These are phyloP conservation scores for Podabrus alpinus DNA, from an alignment of 2,888 invertebrate genomes.

Conservation along the genomic window DNA sequence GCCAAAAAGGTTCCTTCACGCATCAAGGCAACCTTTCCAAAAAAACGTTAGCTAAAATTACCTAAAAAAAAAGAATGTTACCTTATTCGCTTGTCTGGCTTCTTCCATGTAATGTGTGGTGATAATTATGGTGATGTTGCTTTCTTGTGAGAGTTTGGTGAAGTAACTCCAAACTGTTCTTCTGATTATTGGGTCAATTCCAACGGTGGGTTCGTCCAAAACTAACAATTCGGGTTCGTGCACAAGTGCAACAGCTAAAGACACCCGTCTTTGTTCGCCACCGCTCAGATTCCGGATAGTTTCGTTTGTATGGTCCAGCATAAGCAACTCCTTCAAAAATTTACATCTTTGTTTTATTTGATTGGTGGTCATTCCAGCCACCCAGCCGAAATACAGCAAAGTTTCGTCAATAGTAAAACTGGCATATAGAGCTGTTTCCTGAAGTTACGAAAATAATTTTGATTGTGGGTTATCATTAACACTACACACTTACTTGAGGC, in stretches of 20 bases:
- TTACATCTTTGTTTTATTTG: conserved; percentile 42
- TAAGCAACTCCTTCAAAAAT: conserved; percentile 33
- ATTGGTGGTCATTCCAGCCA: conserved; percentile 46
- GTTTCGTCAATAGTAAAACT: conserved; percentile 54
- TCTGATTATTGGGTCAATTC: conserved; percentile 83
- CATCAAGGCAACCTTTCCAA: conserved; percentile 82
- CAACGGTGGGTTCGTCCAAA: conserved; percentile 91
- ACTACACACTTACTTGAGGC: conserved; percentile 69
- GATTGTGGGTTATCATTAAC: not conserved
- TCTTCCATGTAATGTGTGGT: conserved; percentile 90
- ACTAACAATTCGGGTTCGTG: conserved; percentile 90
- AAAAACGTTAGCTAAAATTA: conserved; percentile 9
- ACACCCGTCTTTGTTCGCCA: conserved; percentile 87
- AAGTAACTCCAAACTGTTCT: conserved; percentile 87
- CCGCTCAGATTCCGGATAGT: conserved; percentile 80
- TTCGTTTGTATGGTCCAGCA: conserved; percentile 44
- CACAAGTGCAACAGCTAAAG: conserved; percentile 84
- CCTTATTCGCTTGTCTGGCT: conserved; percentile 79
- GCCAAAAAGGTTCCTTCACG: conserved; percentile 81
- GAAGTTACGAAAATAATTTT: conserved; percentile 28
- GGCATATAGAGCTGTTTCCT: conserved; percentile 54
- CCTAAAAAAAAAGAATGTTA: conserved; percentile 57
- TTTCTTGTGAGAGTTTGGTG: conserved; percentile 75
- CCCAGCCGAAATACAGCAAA: conserved; percentile 53
- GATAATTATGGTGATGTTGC: conserved; percentile 79